A percentile compares a stretch with the other conserved stretches of the same genome.
Conservation (phyloP, 30 jellyfish, hydroid and myxozoan genomes). For the Aurelia aurita complex sp. Pacific region DNA sequence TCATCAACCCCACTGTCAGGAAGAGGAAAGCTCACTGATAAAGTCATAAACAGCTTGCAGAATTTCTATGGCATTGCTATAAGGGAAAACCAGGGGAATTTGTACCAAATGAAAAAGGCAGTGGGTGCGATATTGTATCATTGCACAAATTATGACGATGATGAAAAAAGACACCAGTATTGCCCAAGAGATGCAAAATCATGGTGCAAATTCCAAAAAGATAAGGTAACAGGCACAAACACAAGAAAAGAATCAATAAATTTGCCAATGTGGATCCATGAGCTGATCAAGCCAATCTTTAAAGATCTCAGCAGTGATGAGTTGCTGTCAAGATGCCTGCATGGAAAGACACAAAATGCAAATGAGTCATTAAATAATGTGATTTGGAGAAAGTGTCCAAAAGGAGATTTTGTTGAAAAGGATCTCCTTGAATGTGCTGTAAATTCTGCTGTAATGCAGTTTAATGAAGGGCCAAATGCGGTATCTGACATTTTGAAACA, state of each 20-base stretch:
- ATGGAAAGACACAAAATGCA: background rate
- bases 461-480: background rate
- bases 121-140: no score
- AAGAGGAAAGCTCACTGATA: background rate
- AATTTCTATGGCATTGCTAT: background rate
- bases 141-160: no score
- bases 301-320: background rate
- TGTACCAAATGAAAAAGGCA: no score
- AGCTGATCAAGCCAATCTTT: background rate
- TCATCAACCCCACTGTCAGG: background rate
- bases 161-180: slow-evolving; percentile 30
- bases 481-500: background rate
- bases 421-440: background rate
- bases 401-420: background rate
- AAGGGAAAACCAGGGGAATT: background rate
- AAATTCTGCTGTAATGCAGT: background rate
- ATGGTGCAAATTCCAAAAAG: background rate
- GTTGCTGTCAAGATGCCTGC: background rate
- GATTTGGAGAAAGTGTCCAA: slow-evolving; percentile 1
- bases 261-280: background rate
- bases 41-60: background rate
- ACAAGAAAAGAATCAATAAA: background rate
- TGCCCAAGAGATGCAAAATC: slow-evolving; percentile 27
- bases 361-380: background rate
- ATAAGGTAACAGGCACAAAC: background rate